A percentile compares a stretch with the other conserved stretches of the same genome.
These are phyloP conservation scores for Chrysomela aeneicollis DNA, from an alignment of 2,888 invertebrate genomes.

Conservation along the genomic window DNA sequence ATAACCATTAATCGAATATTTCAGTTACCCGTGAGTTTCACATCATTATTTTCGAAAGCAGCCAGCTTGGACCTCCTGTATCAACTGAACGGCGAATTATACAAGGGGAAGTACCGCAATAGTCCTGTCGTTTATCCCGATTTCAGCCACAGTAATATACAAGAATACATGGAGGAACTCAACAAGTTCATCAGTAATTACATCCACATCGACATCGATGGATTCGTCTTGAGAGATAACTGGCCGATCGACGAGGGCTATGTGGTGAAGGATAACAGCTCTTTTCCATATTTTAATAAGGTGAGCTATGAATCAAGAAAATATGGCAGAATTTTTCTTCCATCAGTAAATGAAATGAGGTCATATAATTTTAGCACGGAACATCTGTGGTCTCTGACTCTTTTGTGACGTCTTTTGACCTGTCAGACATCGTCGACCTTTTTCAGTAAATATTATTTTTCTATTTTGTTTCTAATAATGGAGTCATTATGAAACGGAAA, in stretches of 20 bases:
- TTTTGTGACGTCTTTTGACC: too few species aligned
- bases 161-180: slow-evolving; percentile 45
- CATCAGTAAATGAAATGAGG: too few species aligned
- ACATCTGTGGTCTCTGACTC: too few species aligned
- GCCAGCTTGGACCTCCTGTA: slow-evolving; percentile 49
- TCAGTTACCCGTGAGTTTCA: slow-evolving; percentile 28
- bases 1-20: slow-evolving; percentile 8
- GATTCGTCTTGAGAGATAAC: slow-evolving; percentile 64
- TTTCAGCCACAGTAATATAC: slow-evolving; percentile 46
- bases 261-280: slow-evolving; percentile 51
- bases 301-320: too few species aligned
- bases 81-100: slow-evolving; percentile 40
- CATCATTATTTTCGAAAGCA: slow-evolving; percentile 45
- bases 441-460: too few species aligned
- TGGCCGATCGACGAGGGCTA: slow-evolving; percentile 64
- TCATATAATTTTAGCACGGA: too few species aligned
- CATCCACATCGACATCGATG: slow-evolving; percentile 54
- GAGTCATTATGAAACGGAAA: too few species aligned
- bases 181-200: slow-evolving; percentile 32
- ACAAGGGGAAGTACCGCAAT: slow-evolving; percentile 50
- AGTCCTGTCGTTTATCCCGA: slow-evolving; percentile 56
- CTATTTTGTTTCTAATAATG: too few species aligned
- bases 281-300: slow-evolving; percentile 65
- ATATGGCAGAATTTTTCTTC: too few species aligned
- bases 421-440: too few species aligned